Evolutionary conservation across 2,113 vertebrate species (phyloP).

Genomic region (Microcebus lehilahytsara): DNA sequence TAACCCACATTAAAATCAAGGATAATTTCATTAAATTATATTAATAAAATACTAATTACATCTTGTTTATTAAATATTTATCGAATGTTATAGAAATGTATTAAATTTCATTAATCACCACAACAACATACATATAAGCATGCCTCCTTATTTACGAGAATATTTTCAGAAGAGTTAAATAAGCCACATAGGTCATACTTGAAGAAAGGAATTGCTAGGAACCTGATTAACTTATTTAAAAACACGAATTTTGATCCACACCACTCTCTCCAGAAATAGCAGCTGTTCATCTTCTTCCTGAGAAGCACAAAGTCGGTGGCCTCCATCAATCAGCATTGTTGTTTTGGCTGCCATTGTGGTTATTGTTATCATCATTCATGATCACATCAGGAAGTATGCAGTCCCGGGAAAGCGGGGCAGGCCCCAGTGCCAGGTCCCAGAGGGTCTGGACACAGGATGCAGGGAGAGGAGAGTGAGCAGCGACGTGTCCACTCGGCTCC

Average conservation of each 20-base stretch:
- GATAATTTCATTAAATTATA: constrained; percentile 1
- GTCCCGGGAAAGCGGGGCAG: neutral
- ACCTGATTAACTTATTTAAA: neutral
- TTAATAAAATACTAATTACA: neutral
- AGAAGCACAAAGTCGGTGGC: neutral
- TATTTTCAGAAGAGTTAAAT: neutral
- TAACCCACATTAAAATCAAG: neutral
- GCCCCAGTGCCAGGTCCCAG: neutral
- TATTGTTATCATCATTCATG: neutral
- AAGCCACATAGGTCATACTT: neutral
- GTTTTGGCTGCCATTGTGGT: neutral
- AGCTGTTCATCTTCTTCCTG: neutral
- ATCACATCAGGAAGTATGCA: no score
- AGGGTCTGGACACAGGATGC: neutral
- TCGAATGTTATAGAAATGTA: neutral
- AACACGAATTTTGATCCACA: neutral
- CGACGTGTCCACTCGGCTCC: neutral
- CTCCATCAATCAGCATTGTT: neutral
- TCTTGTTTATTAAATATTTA: neutral
- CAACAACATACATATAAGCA: neutral
- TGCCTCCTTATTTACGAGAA: neutral
- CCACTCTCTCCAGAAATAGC: neutral
- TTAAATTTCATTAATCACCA: neutral
- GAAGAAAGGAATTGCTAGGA: neutral
- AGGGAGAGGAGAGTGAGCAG: neutral